phyloP scores from a whole-genome alignment of 2,113 vertebrate species.

The Eupsittula cactorum region DNA sequence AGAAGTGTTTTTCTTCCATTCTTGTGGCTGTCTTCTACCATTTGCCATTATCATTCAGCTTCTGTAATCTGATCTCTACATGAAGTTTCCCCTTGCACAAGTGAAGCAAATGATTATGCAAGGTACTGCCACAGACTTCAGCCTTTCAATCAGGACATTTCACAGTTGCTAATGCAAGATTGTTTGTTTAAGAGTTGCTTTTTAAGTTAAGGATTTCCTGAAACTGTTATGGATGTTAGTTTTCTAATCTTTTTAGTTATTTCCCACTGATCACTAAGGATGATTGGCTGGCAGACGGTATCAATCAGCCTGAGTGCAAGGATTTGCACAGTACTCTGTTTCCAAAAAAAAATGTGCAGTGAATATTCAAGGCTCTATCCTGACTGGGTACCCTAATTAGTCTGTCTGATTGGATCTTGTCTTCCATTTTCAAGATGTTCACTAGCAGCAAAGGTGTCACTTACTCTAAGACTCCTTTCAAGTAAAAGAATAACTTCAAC shows the following conservation, averaged over 20 bases:
- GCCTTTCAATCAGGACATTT: background rate
- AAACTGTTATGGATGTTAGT: background rate
- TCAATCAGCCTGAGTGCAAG: conserved; percentile 31
- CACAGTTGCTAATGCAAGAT: background rate
- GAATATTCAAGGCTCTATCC: conserved; percentile 23
- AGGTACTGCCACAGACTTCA: background rate
- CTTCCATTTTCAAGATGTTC: conserved; percentile 23
- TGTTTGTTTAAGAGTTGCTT: background rate
- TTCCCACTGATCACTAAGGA: background rate
- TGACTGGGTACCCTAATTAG: conserved; percentile 16
- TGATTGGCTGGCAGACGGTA: conserved; percentile 5
- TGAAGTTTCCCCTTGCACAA: background rate
- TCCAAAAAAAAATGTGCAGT: conserved; percentile 2
- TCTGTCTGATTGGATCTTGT: conserved; percentile 40
- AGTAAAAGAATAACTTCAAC: background rate
- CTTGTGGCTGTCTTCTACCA: background rate
- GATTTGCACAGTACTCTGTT: background rate
- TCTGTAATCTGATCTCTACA: background rate
- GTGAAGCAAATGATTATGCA: background rate
- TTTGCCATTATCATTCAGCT: background rate
- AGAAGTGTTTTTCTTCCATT: background rate
- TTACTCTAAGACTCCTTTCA: background rate
- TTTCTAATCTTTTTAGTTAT: conserved; percentile 15
- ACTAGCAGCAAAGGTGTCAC: background rate
- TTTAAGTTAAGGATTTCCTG: background rate